Evolutionary conservation across 2,888 invertebrate genomes (phyloP).

Genomic region (Iselma pallidipennis): DNA sequence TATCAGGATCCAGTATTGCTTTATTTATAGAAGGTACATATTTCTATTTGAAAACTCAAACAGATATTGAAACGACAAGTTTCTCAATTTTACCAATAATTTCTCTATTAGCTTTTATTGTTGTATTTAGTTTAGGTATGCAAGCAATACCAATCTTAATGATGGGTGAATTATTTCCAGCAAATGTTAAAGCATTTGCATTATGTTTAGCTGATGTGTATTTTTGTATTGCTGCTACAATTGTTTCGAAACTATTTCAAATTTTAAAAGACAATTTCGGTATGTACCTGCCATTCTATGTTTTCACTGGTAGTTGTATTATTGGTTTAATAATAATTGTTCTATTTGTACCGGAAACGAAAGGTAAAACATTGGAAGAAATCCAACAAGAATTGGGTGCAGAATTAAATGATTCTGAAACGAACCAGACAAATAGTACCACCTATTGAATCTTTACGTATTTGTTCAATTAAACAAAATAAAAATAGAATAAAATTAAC

Average conservation of each 20-base stretch:
- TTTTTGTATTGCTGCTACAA: slow-evolving; percentile 56
- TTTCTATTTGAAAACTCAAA: slow-evolving; percentile 52
- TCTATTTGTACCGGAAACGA: slow-evolving; percentile 69
- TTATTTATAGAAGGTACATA: slow-evolving; percentile 53
- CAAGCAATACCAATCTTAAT: slow-evolving; percentile 58
- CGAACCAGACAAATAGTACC: background rate
- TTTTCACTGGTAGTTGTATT: slow-evolving; percentile 64
- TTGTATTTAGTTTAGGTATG: slow-evolving; percentile 58
- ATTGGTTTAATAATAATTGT: slow-evolving; percentile 65
- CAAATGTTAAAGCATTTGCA: slow-evolving; percentile 60
- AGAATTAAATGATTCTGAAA: slow-evolving; percentile 27
- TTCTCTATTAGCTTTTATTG: slow-evolving; percentile 55
- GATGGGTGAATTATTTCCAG: slow-evolving; percentile 60
- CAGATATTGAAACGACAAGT: slow-evolving; percentile 43
- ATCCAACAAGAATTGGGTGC: slow-evolving; percentile 67
- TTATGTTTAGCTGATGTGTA: slow-evolving; percentile 61
- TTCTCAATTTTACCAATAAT: slow-evolving; percentile 54
- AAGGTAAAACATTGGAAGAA: slow-evolving; percentile 70
- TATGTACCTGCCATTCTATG: slow-evolving; percentile 68
- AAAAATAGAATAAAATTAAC: background rate
- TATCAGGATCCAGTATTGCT: slow-evolving; percentile 51
- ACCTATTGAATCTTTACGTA: too few species aligned
- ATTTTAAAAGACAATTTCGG: slow-evolving; percentile 61
- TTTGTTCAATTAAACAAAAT: too few species aligned
- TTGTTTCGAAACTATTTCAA: slow-evolving; percentile 58